Percentiles rank a stretch among this genome's conserved stretches.
Evolutionary conservation across 2,113 vertebrate genomes (phyloP).

Genomic region (Neodontobutis hainanensis): DNA sequence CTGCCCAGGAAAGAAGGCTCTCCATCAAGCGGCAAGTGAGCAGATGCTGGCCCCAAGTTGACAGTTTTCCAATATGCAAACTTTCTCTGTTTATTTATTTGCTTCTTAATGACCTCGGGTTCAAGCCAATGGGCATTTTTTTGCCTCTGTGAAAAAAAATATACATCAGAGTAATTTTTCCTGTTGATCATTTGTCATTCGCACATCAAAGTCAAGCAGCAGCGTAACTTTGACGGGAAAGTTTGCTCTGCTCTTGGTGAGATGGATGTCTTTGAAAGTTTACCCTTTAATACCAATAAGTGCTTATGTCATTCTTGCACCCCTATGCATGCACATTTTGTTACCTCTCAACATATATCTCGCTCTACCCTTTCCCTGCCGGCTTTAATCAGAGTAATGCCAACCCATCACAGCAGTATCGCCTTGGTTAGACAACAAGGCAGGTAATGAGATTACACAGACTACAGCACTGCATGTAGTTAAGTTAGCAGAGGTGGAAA

Average conservation of each 20-base stretch:
- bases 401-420: slow-evolving; percentile 51
- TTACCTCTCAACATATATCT: slow-evolving; percentile 47
- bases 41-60: slow-evolving; percentile 53
- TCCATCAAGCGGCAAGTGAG: slow-evolving; percentile 74
- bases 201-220: slow-evolving; percentile 60
- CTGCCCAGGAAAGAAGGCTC: slow-evolving; percentile 68
- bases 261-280: slow-evolving; percentile 75
- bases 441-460: slow-evolving; percentile 73
- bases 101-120: slow-evolving; percentile 65
- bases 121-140: slow-evolving; percentile 58
- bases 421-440: slow-evolving; percentile 57
- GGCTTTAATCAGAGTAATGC: slow-evolving; percentile 79
- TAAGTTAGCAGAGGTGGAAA: slow-evolving; percentile 48
- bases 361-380: slow-evolving; percentile 21
- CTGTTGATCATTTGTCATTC: slow-evolving; percentile 66
- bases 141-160: slow-evolving; percentile 20
- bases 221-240: slow-evolving; percentile 60
- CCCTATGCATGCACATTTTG: slow-evolving; percentile 23
- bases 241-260: slow-evolving; percentile 45
- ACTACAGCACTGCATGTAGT: slow-evolving; percentile 54
- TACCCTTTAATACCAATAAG: slow-evolving; percentile 78
- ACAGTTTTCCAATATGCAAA: slow-evolving; percentile 81
- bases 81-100: slow-evolving; percentile 76
- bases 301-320: slow-evolving; percentile 58
- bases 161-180: slow-evolving; percentile 49